Percentiles rank a stretch among this genome's conserved stretches.
Conservation (phyloP, 2,888 invertebrate species). For the Acrobasis suavella region DNA sequence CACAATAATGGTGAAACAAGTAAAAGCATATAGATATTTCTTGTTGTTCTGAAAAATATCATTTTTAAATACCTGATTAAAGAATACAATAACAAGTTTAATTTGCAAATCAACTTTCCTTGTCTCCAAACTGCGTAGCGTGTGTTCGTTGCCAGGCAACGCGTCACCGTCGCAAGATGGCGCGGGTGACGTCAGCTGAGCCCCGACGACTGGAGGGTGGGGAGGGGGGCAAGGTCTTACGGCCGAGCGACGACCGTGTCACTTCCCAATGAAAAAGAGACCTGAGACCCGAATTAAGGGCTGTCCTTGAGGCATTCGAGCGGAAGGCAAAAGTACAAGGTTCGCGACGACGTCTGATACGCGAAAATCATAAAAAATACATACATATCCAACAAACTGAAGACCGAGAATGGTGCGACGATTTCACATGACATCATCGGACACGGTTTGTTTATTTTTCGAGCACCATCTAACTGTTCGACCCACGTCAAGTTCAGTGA, state of each 20-base stretch:
- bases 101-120: constrained; percentile 27
- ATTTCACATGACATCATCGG: constrained; percentile 45
- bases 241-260: constrained; percentile 67
- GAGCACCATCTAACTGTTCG: constrained; percentile 48
- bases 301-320: constrained; percentile 65
- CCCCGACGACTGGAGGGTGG: constrained; percentile 37
- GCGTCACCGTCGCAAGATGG: constrained; percentile 76
- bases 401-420: constrained; percentile 46
- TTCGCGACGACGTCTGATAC: constrained; percentile 27
- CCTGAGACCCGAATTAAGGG: constrained; percentile 58
- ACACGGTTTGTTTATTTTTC: constrained; percentile 42
- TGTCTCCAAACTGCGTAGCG: constrained; percentile 52
- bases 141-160: constrained; percentile 75
- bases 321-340: constrained; percentile 53
- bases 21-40: too few species aligned
- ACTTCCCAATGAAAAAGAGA: constrained; percentile 77
- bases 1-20: too few species aligned
- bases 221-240: constrained; percentile 65
- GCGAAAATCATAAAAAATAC: constrained; percentile 36
- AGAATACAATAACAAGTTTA: neutral
- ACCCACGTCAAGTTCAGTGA: constrained; percentile 70
- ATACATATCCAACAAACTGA: constrained; percentile 29
- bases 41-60: neutral
- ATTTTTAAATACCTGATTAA: neutral
- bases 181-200: constrained; percentile 75